Percentiles rank a stretch among this genome's conserved stretches.
phyloP scores from a whole-genome alignment of 2,113 vertebrate genomes.

The Gadus chalcogrammus region DNA sequence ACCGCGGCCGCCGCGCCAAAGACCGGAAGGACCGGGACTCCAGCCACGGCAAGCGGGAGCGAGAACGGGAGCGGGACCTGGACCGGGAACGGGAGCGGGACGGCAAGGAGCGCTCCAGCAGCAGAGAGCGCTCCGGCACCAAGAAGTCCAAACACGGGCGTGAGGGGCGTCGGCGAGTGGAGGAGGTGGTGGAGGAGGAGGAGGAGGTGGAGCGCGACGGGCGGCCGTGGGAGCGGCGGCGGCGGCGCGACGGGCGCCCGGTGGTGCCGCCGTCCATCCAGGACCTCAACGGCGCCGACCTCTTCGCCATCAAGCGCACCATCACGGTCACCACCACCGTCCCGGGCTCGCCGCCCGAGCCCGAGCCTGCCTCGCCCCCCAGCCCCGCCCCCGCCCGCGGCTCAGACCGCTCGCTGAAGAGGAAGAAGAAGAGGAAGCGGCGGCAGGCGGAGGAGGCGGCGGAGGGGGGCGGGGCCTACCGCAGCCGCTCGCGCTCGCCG shows the following conservation, averaged over 20 bases:
- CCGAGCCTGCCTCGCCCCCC: slow-evolving; percentile 57
- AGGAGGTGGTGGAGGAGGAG: slow-evolving; percentile 47
- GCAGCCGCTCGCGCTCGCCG: slow-evolving; percentile 58
- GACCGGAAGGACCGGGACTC: slow-evolving; percentile 36
- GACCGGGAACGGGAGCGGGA: slow-evolving; percentile 18
- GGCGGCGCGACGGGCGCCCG: slow-evolving; percentile 73
- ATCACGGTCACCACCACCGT: slow-evolving; percentile 83
- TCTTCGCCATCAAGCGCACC: slow-evolving; percentile 92
- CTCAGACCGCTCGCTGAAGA: slow-evolving; percentile 71
- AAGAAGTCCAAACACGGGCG: slow-evolving; percentile 54
- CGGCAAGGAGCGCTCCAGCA: slow-evolving; percentile 43
- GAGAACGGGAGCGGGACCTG: not conserved
- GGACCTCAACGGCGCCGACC: slow-evolving; percentile 87
- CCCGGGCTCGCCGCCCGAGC: slow-evolving; percentile 66
- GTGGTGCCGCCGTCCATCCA: slow-evolving; percentile 91
- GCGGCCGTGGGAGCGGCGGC: slow-evolving; percentile 54
- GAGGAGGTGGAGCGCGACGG: slow-evolving; percentile 54
- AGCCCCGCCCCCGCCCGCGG: slow-evolving; percentile 54
- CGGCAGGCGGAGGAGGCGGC: slow-evolving; percentile 54
- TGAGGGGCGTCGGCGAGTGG: slow-evolving; percentile 42
- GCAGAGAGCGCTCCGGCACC: slow-evolving; percentile 59
- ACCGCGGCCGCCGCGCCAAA: slow-evolving; percentile 19
- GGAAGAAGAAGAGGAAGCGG: slow-evolving; percentile 71
- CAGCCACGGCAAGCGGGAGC: slow-evolving; percentile 31
- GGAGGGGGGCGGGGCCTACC: slow-evolving; percentile 26